Base-by-base conservation (phyloP, 2,797 vertebrate species). In the Spinus olivaceus region DNA sequence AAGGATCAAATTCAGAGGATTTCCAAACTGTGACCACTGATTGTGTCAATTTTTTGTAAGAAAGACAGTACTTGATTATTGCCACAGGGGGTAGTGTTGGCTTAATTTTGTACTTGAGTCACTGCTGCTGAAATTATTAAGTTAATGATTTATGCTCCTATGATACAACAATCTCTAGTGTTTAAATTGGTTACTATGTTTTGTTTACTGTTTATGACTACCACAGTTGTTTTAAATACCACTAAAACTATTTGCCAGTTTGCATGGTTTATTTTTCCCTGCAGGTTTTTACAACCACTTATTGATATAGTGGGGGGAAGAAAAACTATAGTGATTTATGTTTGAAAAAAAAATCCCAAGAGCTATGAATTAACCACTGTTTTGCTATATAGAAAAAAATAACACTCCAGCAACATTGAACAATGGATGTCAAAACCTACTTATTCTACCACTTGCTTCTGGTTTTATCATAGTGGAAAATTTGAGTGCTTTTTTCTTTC, bases 381-480 rank as follows among this genome's bases (percentile, higher is more conserved):
- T 97, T 81, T 94, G 64, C 85, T 87, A 64, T 69, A 80, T 30
- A 92, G 83, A 95, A 94, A 95, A 87, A 97, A 94, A 93, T 70
- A 87, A 53, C 87, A 81, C 77, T 90, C 88, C 54, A 67, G 49
- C 72, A 94, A 96, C 93, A 92, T 86, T 91, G 81, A 97, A 97
- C 97, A 97, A 97, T 96, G 95, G 84, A 90, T 96, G 77, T 98
- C 97, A 97, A 97, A 97, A 92, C 49, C 66, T 86, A 65, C 82
- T 86, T 97, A 90, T 95, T 94, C 96, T 97, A 94, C 78, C 59
- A 67, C 91, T 97, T 95, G 91, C 97, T 97, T 97, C 97, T 98
- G 98, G 97, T 97, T 98, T 98, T 98, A 98, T 98, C 97, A 97
- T 98, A 97, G 95, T 97, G 97, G 98, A 98, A 98, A 98, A 88